These are phyloP conservation scores for Bradypodion pumilum DNA, from an alignment of 2,797 vertebrate species.

Conservation along the genomic window DNA sequence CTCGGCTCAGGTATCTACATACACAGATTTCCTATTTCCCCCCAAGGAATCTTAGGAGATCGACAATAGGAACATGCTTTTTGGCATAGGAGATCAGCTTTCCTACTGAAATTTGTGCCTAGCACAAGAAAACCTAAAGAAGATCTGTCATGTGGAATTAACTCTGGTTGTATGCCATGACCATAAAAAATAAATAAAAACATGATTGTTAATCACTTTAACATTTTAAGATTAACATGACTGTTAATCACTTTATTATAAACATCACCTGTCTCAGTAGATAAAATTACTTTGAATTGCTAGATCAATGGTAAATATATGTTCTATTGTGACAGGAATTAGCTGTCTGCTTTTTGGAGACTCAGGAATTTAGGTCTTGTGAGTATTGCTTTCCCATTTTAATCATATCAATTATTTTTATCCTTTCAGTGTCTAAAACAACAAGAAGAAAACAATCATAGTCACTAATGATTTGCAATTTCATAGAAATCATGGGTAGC, in stretches of 20 bases:
- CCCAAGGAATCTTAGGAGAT: background rate
- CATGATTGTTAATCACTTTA: slow-evolving; percentile 25
- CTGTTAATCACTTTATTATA: slow-evolving; percentile 21
- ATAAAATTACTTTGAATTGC: slow-evolving; percentile 5
- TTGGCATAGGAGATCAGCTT: background rate
- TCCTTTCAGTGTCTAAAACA: slow-evolving; percentile 63
- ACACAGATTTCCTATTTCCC: background rate
- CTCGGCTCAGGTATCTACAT: background rate
- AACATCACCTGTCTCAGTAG: background rate
- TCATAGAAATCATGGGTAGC: slow-evolving; percentile 33
- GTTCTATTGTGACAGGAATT: slow-evolving; percentile 47
- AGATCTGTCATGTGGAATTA: slow-evolving; percentile 13
- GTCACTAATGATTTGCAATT: too few species aligned
- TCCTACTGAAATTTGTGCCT: background rate
- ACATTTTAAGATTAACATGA: background rate
- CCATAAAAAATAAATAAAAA: slow-evolving; percentile 23
- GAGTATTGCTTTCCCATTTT: slow-evolving; percentile 48
- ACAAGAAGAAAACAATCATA: background rate
- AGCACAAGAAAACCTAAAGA: background rate
- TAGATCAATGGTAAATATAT: slow-evolving; percentile 51
- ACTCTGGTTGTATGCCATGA: slow-evolving; percentile 15
- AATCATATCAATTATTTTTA: slow-evolving; percentile 67
- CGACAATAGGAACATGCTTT: background rate
- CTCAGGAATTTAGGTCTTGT: slow-evolving; percentile 21
- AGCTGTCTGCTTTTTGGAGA: slow-evolving; percentile 53